Percentiles rank a stretch among this genome's conserved stretches.
Conservation (phyloP, 1,140 invertebrate genomes). For the Saxidomus purpurata region DNA sequence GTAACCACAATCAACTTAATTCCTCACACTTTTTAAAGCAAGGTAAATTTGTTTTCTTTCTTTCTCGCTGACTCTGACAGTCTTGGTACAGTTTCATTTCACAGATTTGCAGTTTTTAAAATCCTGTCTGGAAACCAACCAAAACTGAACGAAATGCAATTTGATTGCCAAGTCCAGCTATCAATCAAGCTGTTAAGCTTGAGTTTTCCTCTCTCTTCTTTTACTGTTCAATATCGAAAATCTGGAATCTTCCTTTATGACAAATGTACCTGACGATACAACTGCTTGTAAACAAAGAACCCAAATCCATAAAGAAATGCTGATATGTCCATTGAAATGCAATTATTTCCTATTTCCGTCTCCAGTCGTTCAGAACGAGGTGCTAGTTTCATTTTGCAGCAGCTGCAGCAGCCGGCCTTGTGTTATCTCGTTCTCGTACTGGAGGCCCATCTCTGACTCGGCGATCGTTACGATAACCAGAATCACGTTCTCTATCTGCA, state of each 20-base stretch:
- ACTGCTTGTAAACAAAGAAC: background rate
- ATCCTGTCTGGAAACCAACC: background rate
- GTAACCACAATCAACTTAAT: background rate
- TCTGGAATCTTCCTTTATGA: background rate
- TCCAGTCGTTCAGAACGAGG: background rate
- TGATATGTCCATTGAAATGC: constrained; percentile 50
- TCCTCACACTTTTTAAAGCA: constrained; percentile 11
- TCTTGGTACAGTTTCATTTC: background rate
- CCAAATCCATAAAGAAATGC: constrained; percentile 36
- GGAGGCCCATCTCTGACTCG: constrained; percentile 45
- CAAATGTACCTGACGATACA: background rate
- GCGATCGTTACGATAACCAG: background rate
- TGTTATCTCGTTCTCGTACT: background rate
- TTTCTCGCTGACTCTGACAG: background rate
- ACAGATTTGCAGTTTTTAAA: background rate
- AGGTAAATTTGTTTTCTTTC: background rate
- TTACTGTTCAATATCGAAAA: background rate
- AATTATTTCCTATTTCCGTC: constrained; percentile 18
- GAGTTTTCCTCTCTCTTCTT: background rate
- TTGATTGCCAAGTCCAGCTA: constrained; percentile 45
- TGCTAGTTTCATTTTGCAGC: constrained; percentile 14
- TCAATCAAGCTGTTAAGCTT: background rate
- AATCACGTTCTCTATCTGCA: constrained; percentile 36
- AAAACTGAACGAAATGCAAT: constrained; percentile 49
- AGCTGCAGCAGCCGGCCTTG: constrained; percentile 6